These are phyloP conservation scores for Myripristis murdjan DNA, from an alignment of 2,797 vertebrate species.

Conservation along the genomic window DNA sequence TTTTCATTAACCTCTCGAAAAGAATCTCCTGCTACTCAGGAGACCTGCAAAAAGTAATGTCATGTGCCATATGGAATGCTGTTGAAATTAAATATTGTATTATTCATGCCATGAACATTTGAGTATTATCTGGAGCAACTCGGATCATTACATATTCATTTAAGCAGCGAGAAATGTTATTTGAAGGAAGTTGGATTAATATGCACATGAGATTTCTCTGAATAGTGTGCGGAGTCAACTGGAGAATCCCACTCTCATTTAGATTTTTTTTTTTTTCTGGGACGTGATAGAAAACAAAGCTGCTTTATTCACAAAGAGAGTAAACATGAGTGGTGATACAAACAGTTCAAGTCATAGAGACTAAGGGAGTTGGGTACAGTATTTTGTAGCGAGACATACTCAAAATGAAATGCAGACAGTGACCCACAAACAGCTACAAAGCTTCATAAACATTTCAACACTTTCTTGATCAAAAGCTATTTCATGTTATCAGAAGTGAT, in stretches of 20 bases:
- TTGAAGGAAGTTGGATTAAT: slow-evolving; percentile 43
- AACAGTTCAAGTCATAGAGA: not conserved
- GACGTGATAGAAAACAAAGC: slow-evolving; percentile 10
- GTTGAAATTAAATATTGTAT: slow-evolving; percentile 60
- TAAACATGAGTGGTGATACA: slow-evolving; percentile 5
- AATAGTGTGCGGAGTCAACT: slow-evolving; percentile 37
- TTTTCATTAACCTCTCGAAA: slow-evolving; percentile 38
- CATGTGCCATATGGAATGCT: slow-evolving; percentile 53
- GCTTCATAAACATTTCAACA: not conserved
- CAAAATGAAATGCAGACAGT: not conserved
- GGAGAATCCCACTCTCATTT: not conserved
- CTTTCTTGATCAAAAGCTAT: not conserved
- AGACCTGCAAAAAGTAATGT: slow-evolving; percentile 47
- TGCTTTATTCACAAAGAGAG: not conserved
- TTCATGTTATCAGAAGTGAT: not conserved
- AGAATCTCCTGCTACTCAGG: slow-evolving; percentile 31
- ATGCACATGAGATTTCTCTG: slow-evolving; percentile 8
- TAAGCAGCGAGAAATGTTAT: slow-evolving; percentile 32
- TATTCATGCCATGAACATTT: slow-evolving; percentile 61
- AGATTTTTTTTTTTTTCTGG: not conserved
- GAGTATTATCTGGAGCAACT: slow-evolving; percentile 44
- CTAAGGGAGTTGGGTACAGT: not conserved
- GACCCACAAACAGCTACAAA: not conserved
- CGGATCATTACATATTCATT: slow-evolving; percentile 64
- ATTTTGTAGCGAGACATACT: not conserved